Conservation (phyloP, 2,113 vertebrate genomes). For the Amphiprion ocellaris region DNA sequence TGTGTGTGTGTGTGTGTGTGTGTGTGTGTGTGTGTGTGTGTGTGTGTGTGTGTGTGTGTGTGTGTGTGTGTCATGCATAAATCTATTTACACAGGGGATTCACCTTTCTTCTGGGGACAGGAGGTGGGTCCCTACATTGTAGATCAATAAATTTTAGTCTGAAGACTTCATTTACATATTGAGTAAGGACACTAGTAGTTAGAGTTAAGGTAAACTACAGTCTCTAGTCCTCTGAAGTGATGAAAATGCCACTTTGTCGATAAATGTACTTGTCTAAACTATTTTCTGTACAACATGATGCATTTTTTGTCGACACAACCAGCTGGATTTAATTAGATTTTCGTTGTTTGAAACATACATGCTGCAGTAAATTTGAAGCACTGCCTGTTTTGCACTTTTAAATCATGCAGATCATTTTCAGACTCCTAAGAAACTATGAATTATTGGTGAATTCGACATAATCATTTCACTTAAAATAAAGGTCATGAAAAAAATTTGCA, state of each 20-base stretch:
- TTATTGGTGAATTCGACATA: background rate
- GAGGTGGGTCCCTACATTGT: background rate
- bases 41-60: background rate
- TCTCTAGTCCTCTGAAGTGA: no score
- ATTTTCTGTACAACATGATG: background rate
- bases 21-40: conserved; percentile 18
- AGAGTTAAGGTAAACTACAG: no score
- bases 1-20: conserved; percentile 16
- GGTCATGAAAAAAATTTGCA: no score
- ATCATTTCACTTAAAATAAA: background rate
- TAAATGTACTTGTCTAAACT: background rate
- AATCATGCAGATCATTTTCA: background rate
- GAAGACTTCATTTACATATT: background rate
- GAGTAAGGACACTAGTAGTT: background rate
- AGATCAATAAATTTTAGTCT: background rate
- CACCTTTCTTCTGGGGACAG: no score
- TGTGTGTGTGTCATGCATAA: conserved; percentile 1
- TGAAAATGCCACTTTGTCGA: no score
- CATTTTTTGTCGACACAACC: background rate
- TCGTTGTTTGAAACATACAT: no score
- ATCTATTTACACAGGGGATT: no score
- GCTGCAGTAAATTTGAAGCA: no score
- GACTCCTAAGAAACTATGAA: background rate
- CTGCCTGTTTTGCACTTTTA: no score
- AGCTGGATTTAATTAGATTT: background rate